Base-by-base conservation (phyloP, 1,140 invertebrate genomes). In the Choristoneura fumiferana region DNA sequence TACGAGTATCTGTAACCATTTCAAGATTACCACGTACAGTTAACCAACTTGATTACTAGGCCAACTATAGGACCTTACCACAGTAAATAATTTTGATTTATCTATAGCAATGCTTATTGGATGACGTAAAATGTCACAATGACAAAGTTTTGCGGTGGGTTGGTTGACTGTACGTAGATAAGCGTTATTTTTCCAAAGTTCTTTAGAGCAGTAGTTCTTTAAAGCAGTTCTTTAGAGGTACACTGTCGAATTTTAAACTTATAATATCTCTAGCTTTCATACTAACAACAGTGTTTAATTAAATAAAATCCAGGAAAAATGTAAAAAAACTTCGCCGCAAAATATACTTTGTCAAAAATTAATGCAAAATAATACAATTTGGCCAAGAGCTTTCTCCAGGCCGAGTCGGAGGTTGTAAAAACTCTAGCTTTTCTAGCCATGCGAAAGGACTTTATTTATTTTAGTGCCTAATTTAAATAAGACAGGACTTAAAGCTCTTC, bases 311-410 rank as follows among this genome's bases (percentile, higher is more conserved):
- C 55, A 67, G 40, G 40, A 53, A 64, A n/a, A 62, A 56, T 57
- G 39, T 39, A 38, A 37, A 39, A n/a, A 60, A 57, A 57, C 36
- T 56, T 29, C 54, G 43, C 34, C 15, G 57, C 68, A 55, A 70
- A 71, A 66, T 62, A 73, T 68, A 71, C 72, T 80, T 83, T 81
- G 74, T 81, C 73, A 85, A 81, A 84, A 84, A 84, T 84, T 69
- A 84, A 88, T 87, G 81, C 77, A 81, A 84, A 84, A 82, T 84
- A 86, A 87, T 86, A 87, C 84, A 84, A 87, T 84, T 84, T 84
- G 69, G 71, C 71, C 77, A 73, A 81, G 64, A 81, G 80, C 72
- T 68, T 71, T 60, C 64, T 61, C 66, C 65, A 59, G 58, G 53
- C 49, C 34, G 55, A 40, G 68, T 56, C 63, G 58, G 66, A 71